Percentiles rank a stretch among this genome's conserved stretches.
Evolutionary conservation across 1,140 invertebrate species (phyloP).

Genomic region (Marisa cornuarietis): DNA sequence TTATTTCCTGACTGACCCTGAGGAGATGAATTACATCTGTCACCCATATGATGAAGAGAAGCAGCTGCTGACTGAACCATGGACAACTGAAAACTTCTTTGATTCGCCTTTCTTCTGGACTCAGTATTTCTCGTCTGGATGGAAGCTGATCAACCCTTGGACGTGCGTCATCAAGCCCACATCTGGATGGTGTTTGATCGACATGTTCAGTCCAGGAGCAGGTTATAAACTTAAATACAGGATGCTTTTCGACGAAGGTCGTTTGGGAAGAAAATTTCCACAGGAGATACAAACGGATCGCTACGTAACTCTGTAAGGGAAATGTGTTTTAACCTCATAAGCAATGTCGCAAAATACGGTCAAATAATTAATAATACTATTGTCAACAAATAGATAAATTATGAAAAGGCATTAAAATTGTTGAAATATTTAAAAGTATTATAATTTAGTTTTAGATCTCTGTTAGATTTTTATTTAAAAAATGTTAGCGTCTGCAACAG

Average conservation of each 20-base stretch:
- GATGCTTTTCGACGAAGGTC: conserved; percentile 2
- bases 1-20: conserved; percentile 14
- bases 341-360: too few relatives aligned
- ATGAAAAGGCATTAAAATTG: too few relatives aligned
- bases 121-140: background rate
- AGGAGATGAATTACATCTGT: conserved; percentile 8
- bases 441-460: too few relatives aligned
- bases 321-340: too few relatives aligned
- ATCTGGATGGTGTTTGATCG: background rate
- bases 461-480: too few relatives aligned
- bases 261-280: background rate
- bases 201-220: background rate
- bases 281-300: background rate
- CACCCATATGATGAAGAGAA: background rate
- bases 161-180: background rate
- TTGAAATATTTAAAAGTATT: too few relatives aligned
- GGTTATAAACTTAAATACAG: background rate
- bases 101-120: background rate
- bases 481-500: too few relatives aligned
- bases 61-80: background rate
- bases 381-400: too few relatives aligned
- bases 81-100: background rate
- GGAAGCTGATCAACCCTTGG: background rate
- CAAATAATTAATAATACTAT: too few relatives aligned
- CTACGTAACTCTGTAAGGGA: background rate